Conservation (phyloP, 92 coral and sea anemone genomes). For the Phenganax subtilis region DNA sequence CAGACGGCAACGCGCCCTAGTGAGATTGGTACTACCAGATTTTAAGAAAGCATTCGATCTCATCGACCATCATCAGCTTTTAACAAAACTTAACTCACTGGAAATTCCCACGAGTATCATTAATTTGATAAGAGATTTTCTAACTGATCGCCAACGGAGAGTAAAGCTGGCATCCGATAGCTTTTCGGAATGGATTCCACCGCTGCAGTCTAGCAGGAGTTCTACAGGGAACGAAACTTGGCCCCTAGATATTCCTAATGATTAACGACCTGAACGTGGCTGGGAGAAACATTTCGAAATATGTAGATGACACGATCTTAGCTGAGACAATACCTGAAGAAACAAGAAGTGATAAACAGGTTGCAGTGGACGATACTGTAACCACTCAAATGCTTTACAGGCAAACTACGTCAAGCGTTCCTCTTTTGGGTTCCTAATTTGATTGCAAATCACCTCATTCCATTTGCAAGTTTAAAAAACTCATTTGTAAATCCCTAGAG, state of each 20-base stretch:
- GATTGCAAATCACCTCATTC: too few species aligned
- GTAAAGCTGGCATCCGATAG: constrained; percentile 8
- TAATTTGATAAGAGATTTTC: background rate
- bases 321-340: background rate
- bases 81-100: background rate
- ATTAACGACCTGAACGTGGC: constrained; percentile 1
- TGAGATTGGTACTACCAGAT: background rate
- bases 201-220: constrained; percentile 2
- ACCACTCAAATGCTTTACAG: constrained; percentile 6
- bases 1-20: background rate
- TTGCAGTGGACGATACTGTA: background rate
- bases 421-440: too few species aligned
- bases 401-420: too few species aligned
- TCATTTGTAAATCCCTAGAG: background rate
- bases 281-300: background rate
- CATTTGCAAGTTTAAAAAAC: too few species aligned
- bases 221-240: constrained; percentile 28
- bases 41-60: background rate
- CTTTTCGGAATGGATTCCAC: constrained; percentile 1
- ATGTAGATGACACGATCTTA: constrained; percentile 10
- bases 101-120: background rate
- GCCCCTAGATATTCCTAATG: constrained; percentile 4
- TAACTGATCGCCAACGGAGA: constrained; percentile 16
- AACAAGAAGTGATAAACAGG: background rate
- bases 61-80: background rate